Evolutionary conservation across 1,140 invertebrate species (phyloP), one percentile per base, ranked within the genome.

Genomic region (Achatina immaculata): DNA sequence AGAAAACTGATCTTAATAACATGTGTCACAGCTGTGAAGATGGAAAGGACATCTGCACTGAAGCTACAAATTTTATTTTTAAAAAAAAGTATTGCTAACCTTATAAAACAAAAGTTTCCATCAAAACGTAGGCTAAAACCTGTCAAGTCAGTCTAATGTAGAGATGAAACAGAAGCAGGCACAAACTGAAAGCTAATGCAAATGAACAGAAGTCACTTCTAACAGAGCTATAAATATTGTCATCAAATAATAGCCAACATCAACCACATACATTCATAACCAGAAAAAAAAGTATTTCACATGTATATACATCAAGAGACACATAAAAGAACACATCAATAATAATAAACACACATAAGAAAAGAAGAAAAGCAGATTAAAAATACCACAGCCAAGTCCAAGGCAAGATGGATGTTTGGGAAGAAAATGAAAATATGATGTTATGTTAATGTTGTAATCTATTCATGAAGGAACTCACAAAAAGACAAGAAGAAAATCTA

Each of bases 131-230:
- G 19, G 42, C 9, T 51, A 21, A 14, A 31, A 9, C 34, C 51
- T 65, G 42, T 68, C 43, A 68, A 36, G 43, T 68, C 43, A 68
- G 34, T 55, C 62, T 77, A 68, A 21, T 45, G 65, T 62, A 73
- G 14, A 80, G 38, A 36, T 75, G 77, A 65, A 82, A 42, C 24
- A 80, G 36, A 45, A 76, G 51, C 34, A 80, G 72, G 45, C 73
- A 83, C 14, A 77, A 76, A 58, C 65, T 43, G 58, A 83, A 48
- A 38, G 65, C 72, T 21, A 66, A n/a, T 34, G 74, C 72, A 83
- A 80, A 81, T 69, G 69, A 83, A 73, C 74, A 83, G 74, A 81
- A 81, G 38, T 78, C 71, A 80, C 71, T 71, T 40, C 34, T 83
- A 34, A 74, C 24, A 40, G 21, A 4, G 28, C 71, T 69, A 42